These are phyloP conservation scores for Indicator maculatus DNA, from an alignment of 2,113 vertebrate genomes.

Conservation along the genomic window DNA sequence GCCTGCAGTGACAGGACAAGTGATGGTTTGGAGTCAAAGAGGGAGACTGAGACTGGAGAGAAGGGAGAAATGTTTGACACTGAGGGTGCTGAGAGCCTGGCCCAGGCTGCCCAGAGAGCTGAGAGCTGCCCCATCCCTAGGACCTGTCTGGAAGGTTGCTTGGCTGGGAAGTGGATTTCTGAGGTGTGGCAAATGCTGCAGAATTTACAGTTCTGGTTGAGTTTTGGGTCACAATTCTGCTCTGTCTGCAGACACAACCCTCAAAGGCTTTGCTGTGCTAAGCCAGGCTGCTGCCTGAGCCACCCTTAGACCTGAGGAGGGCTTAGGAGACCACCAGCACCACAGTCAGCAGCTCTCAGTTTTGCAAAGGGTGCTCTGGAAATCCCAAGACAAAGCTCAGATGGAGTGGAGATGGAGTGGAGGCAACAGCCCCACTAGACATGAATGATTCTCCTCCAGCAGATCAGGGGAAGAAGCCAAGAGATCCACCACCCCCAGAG, in stretches of 20 bases:
- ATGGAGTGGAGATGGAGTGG: background rate
- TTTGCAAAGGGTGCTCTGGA: background rate
- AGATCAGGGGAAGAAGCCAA: rapidly evolving
- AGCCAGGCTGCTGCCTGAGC: background rate
- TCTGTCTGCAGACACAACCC: background rate
- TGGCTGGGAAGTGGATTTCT: background rate
- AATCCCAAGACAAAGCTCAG: background rate
- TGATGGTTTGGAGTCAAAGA: too few relatives aligned
- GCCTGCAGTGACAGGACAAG: too few relatives aligned
- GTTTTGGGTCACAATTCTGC: background rate
- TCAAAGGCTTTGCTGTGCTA: background rate
- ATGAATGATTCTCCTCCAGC: rapidly evolving
- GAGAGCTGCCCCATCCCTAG: too few relatives aligned
- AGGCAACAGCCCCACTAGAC: background rate
- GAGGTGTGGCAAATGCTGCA: background rate
- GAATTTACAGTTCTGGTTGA: background rate
- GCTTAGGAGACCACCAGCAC: background rate
- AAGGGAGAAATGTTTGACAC: too few relatives aligned
- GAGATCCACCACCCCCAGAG: background rate
- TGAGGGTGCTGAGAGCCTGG: too few relatives aligned
- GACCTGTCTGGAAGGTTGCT: background rate
- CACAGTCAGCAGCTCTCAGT: rapidly evolving
- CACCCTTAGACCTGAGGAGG: background rate
- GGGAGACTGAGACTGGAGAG: too few relatives aligned
- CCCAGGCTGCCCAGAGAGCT: too few relatives aligned